Conservation (phyloP, 2,888 invertebrate species). For the Lymantria monacha region DNA sequence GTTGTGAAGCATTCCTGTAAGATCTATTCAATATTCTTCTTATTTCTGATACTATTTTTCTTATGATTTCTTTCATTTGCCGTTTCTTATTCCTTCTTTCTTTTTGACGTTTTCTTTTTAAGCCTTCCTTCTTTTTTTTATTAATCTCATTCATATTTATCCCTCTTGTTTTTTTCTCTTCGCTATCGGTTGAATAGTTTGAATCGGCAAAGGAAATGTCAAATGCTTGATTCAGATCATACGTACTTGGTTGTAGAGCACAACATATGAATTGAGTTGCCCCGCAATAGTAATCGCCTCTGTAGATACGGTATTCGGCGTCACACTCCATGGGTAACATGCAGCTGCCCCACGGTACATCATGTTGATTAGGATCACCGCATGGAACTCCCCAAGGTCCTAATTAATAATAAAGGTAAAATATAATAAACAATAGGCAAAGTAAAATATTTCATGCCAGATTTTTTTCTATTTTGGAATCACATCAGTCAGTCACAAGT, state of each 20-base stretch:
- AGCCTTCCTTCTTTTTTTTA: background rate
- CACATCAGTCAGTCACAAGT: no score
- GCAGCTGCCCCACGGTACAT: constrained; percentile 15
- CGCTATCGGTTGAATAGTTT: constrained; percentile 3
- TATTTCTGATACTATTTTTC: background rate
- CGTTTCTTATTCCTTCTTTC: background rate
- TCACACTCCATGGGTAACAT: constrained; percentile 13
- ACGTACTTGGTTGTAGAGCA: background rate
- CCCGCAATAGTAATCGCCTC: constrained; percentile 13
- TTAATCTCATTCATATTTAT: background rate
- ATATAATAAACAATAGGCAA: background rate
- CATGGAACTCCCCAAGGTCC: constrained; percentile 7
- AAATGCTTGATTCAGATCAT: constrained; percentile 9
- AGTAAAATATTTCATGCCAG: background rate
- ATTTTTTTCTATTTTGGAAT: background rate
- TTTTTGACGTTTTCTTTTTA: background rate
- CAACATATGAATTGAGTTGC: constrained; percentile 3
- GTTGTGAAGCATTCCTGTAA: background rate
- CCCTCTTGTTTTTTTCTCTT: background rate
- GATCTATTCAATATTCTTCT: constrained; percentile 5
- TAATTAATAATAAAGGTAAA: background rate
- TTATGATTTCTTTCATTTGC: constrained; percentile 2
- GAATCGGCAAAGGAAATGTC: constrained; percentile 8
- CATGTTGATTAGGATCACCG: constrained; percentile 6
- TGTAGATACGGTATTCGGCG: constrained; percentile 15